Base-by-base conservation (phyloP, 2,113 vertebrate species). In the Jacana jacana region DNA sequence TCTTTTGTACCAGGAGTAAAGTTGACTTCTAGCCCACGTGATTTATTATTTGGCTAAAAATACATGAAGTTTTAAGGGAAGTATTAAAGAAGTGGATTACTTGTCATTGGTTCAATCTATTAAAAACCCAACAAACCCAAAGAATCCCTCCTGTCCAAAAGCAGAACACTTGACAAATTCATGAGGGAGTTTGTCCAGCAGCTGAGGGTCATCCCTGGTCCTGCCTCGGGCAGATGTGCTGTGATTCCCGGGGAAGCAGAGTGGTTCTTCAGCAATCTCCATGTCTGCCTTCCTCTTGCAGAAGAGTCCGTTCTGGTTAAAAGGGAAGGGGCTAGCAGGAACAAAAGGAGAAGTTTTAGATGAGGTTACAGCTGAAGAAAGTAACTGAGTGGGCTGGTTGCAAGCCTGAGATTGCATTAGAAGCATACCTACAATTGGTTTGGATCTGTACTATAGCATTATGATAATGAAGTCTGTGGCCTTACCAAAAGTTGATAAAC, bases 401-500 rank as follows among this genome's bases (percentile, higher is more conserved):
- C 8, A 71, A 87, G 55, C 12, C 48, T 55, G 37, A 61, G 39
- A 91, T 91, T 94, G 54, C 75, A 76, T 93, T 79, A 58, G 69
- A 70, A 69, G 40, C 81, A 28, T 14, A 82, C 63, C 25, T 35
- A 89, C 96, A 91, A 96, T 42, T 54, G 14, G 80, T 81, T 93
- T 91, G 66, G 22, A 52, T 76, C 49, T 77, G 42, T 73, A 40
- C 65, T 88, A 46, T 64, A 91, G 39, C 71, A 46, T 87, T 91
- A 91, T 84, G 73, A 58, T 87, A 93, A 94, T 81, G 70, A 96
- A 91, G 49, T 69, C 81, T 37, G 31, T 72, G 71, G 89, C 87
- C 71, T 85, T 82, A 87, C 42, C 42, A 66, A 85, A 91, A 71
- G 78, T 85, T 70, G 79, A 82, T 72, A 86, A 86, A 91, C 15